Base-by-base conservation (phyloP, 2,888 invertebrate genomes). In the Pseudanteris insignis region DNA sequence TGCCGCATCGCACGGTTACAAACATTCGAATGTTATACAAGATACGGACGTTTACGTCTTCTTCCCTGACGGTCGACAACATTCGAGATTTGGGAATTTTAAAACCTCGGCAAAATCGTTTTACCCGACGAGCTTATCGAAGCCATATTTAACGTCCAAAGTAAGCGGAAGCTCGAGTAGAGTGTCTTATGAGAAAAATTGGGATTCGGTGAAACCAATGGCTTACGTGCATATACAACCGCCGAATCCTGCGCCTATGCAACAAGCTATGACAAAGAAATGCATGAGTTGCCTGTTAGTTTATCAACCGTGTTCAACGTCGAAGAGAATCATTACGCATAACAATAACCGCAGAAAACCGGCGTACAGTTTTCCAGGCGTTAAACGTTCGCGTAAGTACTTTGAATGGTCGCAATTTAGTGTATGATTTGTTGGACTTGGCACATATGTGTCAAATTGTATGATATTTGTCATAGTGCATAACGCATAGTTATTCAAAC, bases 181-280 rank as follows among this genome's bases (percentile, higher is more conserved):
- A 18, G 37, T 41, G 21, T 28, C 32, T 15, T 44, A 46, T 44
- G 54, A 13, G 8, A 10, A 9, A n/a, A n/a, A 40, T 6, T 24
- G 50, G 50, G 38, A 50, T 4, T 13, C 57, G 2, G 25, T 21
- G 6, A 53, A 41, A 54, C 77, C 77, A n/a, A 70, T 73, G 68
- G 77, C 77, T 5, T 77, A 74, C 43, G 75, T 78, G 50, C 74
- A 76, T 58, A 77, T 78, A 28, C 73, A 77, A 51, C 72, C 76
- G 29, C 59, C 68, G 18, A 66, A 62, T 53, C 55, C 66, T 2
- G 37, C 47, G 44, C 38, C 67, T 13, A 50, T 68, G 33, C 63
- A 43, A 15, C 48, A 34, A 9, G 44, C 72, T 46, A 54, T 67
- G 8, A 72, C 67, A 38, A 70, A 75, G 64, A 77, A 77, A 59